phyloP scores from a whole-genome alignment of 2,113 vertebrate genomes.

The Talpa occidentalis region DNA sequence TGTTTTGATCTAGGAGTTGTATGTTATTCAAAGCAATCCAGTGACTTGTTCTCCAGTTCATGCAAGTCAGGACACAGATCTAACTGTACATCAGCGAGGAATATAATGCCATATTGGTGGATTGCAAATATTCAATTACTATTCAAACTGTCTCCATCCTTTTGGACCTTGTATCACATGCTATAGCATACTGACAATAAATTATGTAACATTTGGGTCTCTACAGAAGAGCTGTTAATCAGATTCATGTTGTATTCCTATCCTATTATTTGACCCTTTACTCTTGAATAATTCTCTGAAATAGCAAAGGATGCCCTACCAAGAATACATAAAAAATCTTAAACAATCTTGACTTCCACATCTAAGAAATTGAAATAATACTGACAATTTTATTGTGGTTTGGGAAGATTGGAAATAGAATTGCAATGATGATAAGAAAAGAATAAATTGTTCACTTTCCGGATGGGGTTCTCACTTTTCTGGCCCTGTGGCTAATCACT shows the following conservation, averaged over 20 bases:
- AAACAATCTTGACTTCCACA: not conserved
- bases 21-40: not conserved
- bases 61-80: not conserved
- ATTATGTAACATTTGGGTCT: not conserved
- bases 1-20: not conserved
- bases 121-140: not conserved
- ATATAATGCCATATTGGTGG: not conserved
- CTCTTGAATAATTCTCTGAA: not conserved
- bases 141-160: not conserved
- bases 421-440: not conserved
- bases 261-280: not conserved
- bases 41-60: not conserved
- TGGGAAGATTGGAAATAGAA: conserved; percentile 47
- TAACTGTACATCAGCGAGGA: not conserved
- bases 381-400: not conserved
- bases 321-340: conserved; percentile 13
- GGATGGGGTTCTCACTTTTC: not conserved
- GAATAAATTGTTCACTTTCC: not conserved
- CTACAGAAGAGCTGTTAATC: not conserved
- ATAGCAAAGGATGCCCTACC: not conserved
- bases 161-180: not conserved
- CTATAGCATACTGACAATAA: not conserved
- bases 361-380: conserved; percentile 18
- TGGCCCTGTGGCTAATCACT: not conserved
- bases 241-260: no score